Evolutionary conservation across 2,113 vertebrate species (phyloP).

Genomic region (Peromyscus leucopus): DNA sequence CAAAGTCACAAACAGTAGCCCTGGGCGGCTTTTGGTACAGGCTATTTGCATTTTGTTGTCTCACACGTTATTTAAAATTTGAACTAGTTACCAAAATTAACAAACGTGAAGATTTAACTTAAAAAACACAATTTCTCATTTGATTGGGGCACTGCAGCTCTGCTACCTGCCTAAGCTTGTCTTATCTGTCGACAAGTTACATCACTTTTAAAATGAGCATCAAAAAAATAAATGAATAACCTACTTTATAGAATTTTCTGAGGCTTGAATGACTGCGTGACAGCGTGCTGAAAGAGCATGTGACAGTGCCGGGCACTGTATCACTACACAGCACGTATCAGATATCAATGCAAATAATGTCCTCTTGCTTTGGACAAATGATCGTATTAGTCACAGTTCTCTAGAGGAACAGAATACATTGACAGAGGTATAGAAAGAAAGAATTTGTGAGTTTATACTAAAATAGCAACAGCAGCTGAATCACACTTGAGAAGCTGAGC

Average conservation of each 20-base stretch:
- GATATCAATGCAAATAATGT: background rate
- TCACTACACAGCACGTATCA: background rate
- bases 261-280: background rate
- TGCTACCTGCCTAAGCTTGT: background rate
- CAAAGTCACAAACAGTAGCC: background rate
- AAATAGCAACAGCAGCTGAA: background rate
- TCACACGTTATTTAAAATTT: background rate
- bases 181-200: background rate
- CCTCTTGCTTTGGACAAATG: background rate
- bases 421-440: background rate
- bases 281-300: background rate
- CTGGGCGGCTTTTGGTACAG: background rate
- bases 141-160: background rate
- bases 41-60: background rate
- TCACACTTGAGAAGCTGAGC: no score
- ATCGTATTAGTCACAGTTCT: background rate
- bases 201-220: background rate
- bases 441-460: background rate
- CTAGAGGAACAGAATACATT: background rate
- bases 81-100: conserved; percentile 6
- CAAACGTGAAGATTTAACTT: conserved; percentile 30
- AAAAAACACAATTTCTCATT: background rate
- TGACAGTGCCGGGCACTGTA: background rate
- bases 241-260: background rate
- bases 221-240: no score